phyloP scores from a whole-genome alignment of 2,797 vertebrate genomes.

The Dicrostonyx torquatus region DNA sequence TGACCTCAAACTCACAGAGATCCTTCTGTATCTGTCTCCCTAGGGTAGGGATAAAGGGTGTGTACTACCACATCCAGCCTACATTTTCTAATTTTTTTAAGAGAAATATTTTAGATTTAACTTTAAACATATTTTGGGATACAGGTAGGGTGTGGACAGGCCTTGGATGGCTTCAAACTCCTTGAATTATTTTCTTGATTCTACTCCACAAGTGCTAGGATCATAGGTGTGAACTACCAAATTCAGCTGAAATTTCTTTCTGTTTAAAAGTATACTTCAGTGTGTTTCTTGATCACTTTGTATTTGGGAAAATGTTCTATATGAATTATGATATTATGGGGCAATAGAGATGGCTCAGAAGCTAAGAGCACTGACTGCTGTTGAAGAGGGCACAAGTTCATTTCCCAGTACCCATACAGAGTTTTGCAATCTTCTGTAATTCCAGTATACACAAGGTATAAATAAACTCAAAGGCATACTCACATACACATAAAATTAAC shows the following conservation, averaged over 20 bases:
- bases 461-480: not conserved
- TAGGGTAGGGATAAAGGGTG: not conserved
- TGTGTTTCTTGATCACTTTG: slow-evolving; percentile 30
- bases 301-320: slow-evolving; percentile 31
- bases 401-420: not conserved
- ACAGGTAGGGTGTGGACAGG: not conserved
- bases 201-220: not conserved
- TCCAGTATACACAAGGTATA: not conserved
- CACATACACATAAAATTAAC: not conserved
- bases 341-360: not conserved
- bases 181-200: not conserved
- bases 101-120: not conserved
- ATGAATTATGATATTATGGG: not conserved
- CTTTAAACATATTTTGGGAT: slow-evolving; percentile 12
- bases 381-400: not conserved
- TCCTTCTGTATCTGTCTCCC: not conserved
- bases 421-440: not conserved
- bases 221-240: not conserved
- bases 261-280: slow-evolving; percentile 23
- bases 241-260: not conserved
- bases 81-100: not conserved
- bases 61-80: not conserved
- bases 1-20: not conserved
- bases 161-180: not conserved
- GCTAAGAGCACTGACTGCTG: not conserved